Evolutionary conservation across 35 echinoderm and acorn worm species (phyloP).

Genomic region (Lytechinus variegatus): DNA sequence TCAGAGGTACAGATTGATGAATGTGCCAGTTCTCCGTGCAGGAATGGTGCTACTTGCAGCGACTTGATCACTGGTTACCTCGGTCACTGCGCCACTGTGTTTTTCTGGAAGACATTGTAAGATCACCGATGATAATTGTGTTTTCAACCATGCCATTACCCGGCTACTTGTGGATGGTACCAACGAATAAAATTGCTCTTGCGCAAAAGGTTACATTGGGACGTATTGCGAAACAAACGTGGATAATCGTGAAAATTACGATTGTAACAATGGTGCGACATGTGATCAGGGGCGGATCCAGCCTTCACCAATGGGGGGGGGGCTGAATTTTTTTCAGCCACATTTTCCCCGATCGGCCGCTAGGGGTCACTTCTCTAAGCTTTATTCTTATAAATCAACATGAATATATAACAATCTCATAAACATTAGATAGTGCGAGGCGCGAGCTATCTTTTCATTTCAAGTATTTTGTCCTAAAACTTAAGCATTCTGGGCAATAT

Average conservation of each 20-base stretch:
- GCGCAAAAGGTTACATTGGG: slow-evolving; percentile 56
- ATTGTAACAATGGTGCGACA: slow-evolving; percentile 62
- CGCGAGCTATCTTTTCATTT: too few species aligned
- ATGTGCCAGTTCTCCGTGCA: slow-evolving; percentile 56
- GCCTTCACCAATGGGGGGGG: too few species aligned
- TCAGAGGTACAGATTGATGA: slow-evolving; percentile 61
- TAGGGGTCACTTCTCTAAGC: too few species aligned
- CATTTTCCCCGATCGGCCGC: too few species aligned
- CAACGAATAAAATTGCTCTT: slow-evolving; percentile 55
- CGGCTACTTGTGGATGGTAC: slow-evolving; percentile 53
- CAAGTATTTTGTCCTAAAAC: too few species aligned
- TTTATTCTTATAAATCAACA: too few species aligned
- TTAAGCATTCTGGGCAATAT: too few species aligned
- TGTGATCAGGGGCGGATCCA: too few species aligned
- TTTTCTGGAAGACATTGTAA: slow-evolving; percentile 18
- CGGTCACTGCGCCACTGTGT: slow-evolving; percentile 2
- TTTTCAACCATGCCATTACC: slow-evolving; percentile 48
- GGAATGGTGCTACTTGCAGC: slow-evolving; percentile 67
- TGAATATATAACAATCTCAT: too few species aligned
- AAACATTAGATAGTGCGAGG: too few species aligned
- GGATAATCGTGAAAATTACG: slow-evolving; percentile 27
- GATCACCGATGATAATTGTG: slow-evolving; percentile 38
- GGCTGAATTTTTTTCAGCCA: too few species aligned
- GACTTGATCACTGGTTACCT: slow-evolving; percentile 16
- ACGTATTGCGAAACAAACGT: slow-evolving; percentile 48